Evolutionary conservation across 2,888 invertebrate species (phyloP).

Genomic region (Ophonus ardosiacus): DNA sequence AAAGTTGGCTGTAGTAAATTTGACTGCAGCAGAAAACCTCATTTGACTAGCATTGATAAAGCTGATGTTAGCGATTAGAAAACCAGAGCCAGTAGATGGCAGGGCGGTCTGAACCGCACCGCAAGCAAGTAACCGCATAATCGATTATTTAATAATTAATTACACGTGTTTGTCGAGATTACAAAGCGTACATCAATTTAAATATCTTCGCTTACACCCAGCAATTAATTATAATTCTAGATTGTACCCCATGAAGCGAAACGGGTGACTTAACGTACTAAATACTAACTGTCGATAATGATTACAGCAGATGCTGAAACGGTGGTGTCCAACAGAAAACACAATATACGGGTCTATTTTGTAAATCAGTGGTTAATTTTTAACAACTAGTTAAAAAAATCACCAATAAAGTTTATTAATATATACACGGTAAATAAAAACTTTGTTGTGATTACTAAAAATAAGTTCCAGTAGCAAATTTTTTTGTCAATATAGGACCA

Average conservation of each 20-base stretch:
- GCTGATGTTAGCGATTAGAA: too few relatives aligned
- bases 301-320: not conserved
- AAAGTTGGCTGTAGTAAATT: too few relatives aligned
- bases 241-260: constrained; percentile 19
- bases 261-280: not conserved
- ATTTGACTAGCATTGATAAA: too few relatives aligned
- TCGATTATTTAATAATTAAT: constrained; percentile 59
- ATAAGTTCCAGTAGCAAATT: too few relatives aligned
- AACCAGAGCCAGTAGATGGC: constrained; percentile 22
- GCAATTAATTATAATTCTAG: constrained; percentile 57
- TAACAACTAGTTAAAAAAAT: too few relatives aligned
- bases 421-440: too few relatives aligned
- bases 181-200: constrained; percentile 56
- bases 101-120: not conserved
- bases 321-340: not conserved
- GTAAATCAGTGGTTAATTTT: too few relatives aligned
- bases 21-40: too few relatives aligned
- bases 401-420: too few relatives aligned
- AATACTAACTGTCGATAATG: not conserved
- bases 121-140: constrained; percentile 54
- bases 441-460: too few relatives aligned
- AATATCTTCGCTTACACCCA: constrained; percentile 45
- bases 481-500: too few relatives aligned
- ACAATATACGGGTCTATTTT: too few relatives aligned
- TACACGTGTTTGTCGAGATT: constrained; percentile 58